Evolutionary conservation across 2,888 invertebrate genomes (phyloP).

Genomic region (Meghimatium bilineatum): DNA sequence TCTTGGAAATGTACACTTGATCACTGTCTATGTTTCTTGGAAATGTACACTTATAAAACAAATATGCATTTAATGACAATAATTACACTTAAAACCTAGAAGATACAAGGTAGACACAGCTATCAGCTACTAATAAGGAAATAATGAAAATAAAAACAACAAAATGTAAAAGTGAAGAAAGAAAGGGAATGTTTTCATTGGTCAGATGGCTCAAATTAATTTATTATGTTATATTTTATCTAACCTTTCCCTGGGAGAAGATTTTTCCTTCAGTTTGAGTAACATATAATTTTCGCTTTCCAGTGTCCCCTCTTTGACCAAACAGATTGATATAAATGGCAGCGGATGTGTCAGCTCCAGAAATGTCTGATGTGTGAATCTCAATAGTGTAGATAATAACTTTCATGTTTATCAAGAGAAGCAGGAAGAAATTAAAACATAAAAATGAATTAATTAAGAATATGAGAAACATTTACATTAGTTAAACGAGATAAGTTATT

Average conservation of each 20-base stretch:
- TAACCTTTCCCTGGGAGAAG: slow-evolving; percentile 73
- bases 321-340: slow-evolving; percentile 67
- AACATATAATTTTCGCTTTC: slow-evolving; percentile 65
- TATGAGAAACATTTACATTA: background rate
- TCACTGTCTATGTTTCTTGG: no score
- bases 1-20: no score
- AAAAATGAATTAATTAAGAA: background rate
- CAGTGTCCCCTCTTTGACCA: slow-evolving; percentile 74
- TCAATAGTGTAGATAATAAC: slow-evolving; percentile 70
- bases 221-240: background rate
- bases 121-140: no score
- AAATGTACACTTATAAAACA: no score
- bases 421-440: background rate
- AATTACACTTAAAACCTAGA: no score
- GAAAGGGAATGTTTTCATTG: no score
- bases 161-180: no score
- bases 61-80: no score
- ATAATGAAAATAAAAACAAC: no score
- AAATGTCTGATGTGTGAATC: slow-evolving; percentile 70
- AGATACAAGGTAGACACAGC: no score
- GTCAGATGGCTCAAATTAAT: no score
- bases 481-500: background rate
- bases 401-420: slow-evolving; percentile 21
- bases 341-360: slow-evolving; percentile 73
- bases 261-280: slow-evolving; percentile 65